Base-by-base conservation (phyloP, 2,888 invertebrate species). In the Nowickia ferox region DNA sequence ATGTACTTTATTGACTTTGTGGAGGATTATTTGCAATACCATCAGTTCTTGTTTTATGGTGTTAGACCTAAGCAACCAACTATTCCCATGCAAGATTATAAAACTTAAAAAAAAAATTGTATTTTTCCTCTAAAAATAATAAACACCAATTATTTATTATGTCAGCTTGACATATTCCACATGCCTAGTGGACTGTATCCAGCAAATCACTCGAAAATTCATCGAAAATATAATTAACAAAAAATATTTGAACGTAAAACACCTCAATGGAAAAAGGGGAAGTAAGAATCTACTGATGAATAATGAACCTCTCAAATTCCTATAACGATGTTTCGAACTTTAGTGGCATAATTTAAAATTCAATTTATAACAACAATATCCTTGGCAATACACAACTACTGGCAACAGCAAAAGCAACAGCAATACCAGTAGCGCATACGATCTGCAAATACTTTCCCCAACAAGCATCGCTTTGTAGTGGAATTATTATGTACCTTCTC, bases 351-450 rank as follows among this genome's bases (percentile, higher is more conserved):
- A 86, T 86, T 83, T 83, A 79, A 86, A 86, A 86, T 86, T 86
- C 83, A 86, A 86, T 86, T 86, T 86, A 86, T 83, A 76, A 83
- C 82, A 86, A 80, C 74, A 86, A 86, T 83, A 86, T 66, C 75
- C 76, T 59, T 22, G 79, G 57, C 84, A 69, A 77, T 81, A 51
- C 48, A 61, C n/a, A 72, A 40, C 71, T 42, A 68, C 30, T 57
- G 68, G 30, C 53, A 44, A 53, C 17, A 40, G 55, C 19, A 38
- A 38, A 17, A 11, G 46, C 30, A n/a, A 30, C 30, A 30, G 30
- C 30, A 6, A 30, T 30, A 30, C 6, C 5, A 30, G 30, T 30
- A 1, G 30, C 30, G 6, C 30, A 30, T 30, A 30, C 1, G 1
- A 30, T 30, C 30, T 30, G 30, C 30, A 30, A 5, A 30, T 30